These are phyloP conservation scores for Dorcus parallelipipedus DNA, from an alignment of 2,888 invertebrate genomes.

Conservation along the genomic window DNA sequence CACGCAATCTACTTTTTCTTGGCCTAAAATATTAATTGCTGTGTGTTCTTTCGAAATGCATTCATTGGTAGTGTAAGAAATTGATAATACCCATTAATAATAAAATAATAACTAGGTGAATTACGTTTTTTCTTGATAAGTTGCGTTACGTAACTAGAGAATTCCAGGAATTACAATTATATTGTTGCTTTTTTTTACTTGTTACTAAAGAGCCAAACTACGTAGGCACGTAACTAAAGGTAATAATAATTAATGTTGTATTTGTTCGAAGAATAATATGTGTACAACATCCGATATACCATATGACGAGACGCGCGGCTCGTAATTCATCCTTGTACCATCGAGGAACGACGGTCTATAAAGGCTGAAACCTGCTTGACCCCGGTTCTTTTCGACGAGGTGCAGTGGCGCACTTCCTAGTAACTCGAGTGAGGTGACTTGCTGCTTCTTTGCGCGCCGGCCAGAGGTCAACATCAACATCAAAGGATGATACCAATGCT, in stretches of 20 bases:
- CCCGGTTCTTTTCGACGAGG: conserved; percentile 12
- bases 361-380: conserved; percentile 22
- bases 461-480: neutral
- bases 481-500: neutral
- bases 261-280: neutral
- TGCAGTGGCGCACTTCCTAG: neutral
- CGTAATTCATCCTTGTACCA: neutral
- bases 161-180: too few relatives aligned
- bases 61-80: too few relatives aligned
- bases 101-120: too few relatives aligned
- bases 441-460: neutral
- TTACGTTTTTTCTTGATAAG: too few relatives aligned
- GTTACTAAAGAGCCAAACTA: too few relatives aligned
- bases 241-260: neutral
- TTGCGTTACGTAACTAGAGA: too few relatives aligned
- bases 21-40: too few relatives aligned
- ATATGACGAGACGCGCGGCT: neutral
- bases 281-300: neutral
- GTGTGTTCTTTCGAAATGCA: too few relatives aligned
- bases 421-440: neutral
- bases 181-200: too few relatives aligned
- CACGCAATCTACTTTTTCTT: too few relatives aligned
- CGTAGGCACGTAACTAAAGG: neutral
- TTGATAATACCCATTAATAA: too few relatives aligned
- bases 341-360: neutral